Evolutionary conservation across 2,797 vertebrate species (phyloP).

Genomic region (Anguilla anguilla): DNA sequence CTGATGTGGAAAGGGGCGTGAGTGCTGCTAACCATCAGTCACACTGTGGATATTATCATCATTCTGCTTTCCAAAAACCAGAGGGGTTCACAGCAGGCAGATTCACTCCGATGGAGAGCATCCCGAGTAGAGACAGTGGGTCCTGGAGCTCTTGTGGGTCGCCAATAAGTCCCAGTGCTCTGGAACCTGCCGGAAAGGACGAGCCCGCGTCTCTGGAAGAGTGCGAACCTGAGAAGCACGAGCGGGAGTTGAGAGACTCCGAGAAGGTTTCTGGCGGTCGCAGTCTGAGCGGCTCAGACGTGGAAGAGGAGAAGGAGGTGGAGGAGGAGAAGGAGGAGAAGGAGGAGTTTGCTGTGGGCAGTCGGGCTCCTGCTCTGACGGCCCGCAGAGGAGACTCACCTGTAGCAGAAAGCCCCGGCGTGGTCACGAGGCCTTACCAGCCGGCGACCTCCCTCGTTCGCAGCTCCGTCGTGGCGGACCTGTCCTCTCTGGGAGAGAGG

Average conservation of each 20-base stretch:
- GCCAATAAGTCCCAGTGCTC: conserved; percentile 41
- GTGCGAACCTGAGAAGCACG: conserved; percentile 40
- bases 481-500: conserved; percentile 35
- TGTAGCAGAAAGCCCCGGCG: conserved; percentile 7
- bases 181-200: conserved; percentile 19
- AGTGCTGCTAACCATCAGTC: conserved; percentile 57
- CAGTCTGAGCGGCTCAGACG: conserved; percentile 38
- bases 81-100: conserved; percentile 35
- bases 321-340: conserved; percentile 17
- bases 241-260: conserved; percentile 40
- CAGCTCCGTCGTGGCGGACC: conserved; percentile 28
- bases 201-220: conserved; percentile 1
- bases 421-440: not conserved
- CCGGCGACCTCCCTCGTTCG: conserved; percentile 29
- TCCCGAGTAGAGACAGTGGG: conserved; percentile 41
- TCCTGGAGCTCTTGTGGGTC: conserved; percentile 46
- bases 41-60: conserved; percentile 56
- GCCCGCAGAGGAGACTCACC: conserved; percentile 29
- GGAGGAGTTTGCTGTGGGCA: conserved; percentile 22
- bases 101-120: conserved; percentile 42
- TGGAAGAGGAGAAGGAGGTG: conserved; percentile 27
- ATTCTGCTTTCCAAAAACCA: conserved; percentile 50
- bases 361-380: conserved; percentile 10
- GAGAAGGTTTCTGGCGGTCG: conserved; percentile 38
- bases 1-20: conserved; percentile 40